These are phyloP conservation scores for Metellina segmentata DNA, from an alignment of 2,888 invertebrate genomes.

Conservation along the genomic window DNA sequence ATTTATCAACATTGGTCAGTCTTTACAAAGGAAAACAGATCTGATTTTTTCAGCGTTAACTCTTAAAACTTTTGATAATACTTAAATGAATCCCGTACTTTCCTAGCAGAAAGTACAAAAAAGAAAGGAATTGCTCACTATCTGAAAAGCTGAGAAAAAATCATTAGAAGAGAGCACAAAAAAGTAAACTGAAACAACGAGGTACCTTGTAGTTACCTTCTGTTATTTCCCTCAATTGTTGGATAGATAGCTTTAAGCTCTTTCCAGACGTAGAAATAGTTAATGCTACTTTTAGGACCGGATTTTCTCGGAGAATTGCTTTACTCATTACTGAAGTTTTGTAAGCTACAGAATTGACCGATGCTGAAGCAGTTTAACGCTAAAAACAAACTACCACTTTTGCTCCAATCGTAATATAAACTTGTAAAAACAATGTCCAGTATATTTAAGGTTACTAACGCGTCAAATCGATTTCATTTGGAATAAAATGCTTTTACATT, in stretches of 20 bases:
- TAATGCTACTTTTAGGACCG: background rate
- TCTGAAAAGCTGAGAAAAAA: background rate
- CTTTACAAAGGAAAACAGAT: too few species aligned
- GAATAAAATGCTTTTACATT: too few species aligned
- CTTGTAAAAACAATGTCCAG: too few species aligned
- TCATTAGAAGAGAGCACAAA: background rate
- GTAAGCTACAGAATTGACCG: background rate
- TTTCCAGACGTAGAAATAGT: background rate
- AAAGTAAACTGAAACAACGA: background rate
- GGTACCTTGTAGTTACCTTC: background rate
- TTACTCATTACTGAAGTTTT: background rate
- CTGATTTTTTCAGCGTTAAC: background rate
- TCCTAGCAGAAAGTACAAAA: background rate
- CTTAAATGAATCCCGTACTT: background rate
- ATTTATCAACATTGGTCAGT: too few species aligned
- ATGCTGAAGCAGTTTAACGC: background rate
- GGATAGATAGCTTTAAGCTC: background rate
- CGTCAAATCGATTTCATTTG: too few species aligned
- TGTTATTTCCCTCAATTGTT: background rate
- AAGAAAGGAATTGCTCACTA: background rate
- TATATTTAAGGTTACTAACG: too few species aligned
- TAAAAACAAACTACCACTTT: too few species aligned
- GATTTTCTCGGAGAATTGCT: background rate
- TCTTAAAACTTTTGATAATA: background rate
- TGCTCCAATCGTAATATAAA: too few species aligned